phyloP scores from a whole-genome alignment of 2,888 invertebrate genomes.

The Sipha maydis region DNA sequence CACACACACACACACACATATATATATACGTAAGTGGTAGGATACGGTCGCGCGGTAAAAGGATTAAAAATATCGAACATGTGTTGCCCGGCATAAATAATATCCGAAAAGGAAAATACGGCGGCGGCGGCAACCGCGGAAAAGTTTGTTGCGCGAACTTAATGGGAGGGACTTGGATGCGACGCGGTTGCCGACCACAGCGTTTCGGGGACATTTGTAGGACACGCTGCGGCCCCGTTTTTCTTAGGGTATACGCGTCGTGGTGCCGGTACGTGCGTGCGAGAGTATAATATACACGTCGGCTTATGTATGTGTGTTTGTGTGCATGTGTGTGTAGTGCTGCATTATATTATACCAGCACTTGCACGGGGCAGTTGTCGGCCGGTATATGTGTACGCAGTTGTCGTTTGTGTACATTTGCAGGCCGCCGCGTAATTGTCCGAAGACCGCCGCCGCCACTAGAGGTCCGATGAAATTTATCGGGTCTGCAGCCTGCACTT shows the following conservation, averaged over 20 bases:
- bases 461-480: constrained; percentile 44
- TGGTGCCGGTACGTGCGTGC: not conserved
- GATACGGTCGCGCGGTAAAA: constrained; percentile 8
- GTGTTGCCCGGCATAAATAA: constrained; percentile 58
- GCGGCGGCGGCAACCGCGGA: constrained; percentile 28
- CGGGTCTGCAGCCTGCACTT: constrained; percentile 51
- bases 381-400: not conserved
- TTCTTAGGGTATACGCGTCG: not conserved
- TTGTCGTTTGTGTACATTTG: constrained; percentile 16
- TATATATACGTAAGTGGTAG: not conserved
- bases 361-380: constrained; percentile 20
- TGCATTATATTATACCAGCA: not conserved
- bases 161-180: not conserved
- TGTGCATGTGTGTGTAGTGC: not conserved
- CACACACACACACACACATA: not conserved
- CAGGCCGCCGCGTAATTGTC: constrained; percentile 43
- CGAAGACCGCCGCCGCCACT: constrained; percentile 25
- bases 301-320: not conserved
- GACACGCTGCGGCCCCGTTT: constrained; percentile 3
- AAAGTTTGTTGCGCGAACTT: constrained; percentile 32
- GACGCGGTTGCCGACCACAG: constrained; percentile 24
- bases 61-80: constrained; percentile 54
- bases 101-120: constrained; percentile 10
- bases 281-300: not conserved
- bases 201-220: constrained; percentile 26